Base-by-base conservation (phyloP, 2,113 vertebrate species). In the Pomatostomus ruficeps region DNA sequence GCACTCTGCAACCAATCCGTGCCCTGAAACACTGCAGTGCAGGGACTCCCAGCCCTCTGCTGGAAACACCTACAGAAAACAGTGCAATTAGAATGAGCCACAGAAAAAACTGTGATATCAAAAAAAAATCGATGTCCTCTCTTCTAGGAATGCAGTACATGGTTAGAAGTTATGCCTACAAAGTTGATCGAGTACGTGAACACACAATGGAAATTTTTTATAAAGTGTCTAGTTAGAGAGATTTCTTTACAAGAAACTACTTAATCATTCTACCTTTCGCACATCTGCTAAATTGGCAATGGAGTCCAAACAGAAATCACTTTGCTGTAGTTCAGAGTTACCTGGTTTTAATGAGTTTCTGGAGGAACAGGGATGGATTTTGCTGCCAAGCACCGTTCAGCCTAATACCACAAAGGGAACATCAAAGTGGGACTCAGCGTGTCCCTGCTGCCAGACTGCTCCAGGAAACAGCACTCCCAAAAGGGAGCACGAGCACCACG, bases 321-420 rank as follows among this genome's bases (percentile, higher is more conserved):
- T 96, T 94, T 93, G 57, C 81, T 94, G 75, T 59, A 85, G 85
- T 65, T 95, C 92, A 94, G 95, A 29, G 0, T 89, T 94, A 74
- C 94, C 93, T 55, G 1, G 51, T 87, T 98, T 97, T 97, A 97
- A 97, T 96, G 97, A 98, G 93, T 96, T 97, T 97, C 97, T 91
- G 78, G 95, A 97, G 96, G 83, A 82, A 52, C 1, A 55, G 67
- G 54, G 63, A 94, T 81, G 83, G 73, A 76, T 96, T 97, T 96
- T 91, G 57, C 91, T 97, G 97, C 92, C 97, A 97, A 67, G 52
- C 79, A 79, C 35, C 10, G 74, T 78, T 96, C 89, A 92, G 54
- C 67, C 61, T 62, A 92, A 82, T 48, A 68, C 52, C n/a, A 24
- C 88, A 88, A 77, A 20, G 86, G 89, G 91, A 96, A 74, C 55